Conservation (phyloP, 2,888 invertebrate genomes). For the Xylophagus ater region DNA sequence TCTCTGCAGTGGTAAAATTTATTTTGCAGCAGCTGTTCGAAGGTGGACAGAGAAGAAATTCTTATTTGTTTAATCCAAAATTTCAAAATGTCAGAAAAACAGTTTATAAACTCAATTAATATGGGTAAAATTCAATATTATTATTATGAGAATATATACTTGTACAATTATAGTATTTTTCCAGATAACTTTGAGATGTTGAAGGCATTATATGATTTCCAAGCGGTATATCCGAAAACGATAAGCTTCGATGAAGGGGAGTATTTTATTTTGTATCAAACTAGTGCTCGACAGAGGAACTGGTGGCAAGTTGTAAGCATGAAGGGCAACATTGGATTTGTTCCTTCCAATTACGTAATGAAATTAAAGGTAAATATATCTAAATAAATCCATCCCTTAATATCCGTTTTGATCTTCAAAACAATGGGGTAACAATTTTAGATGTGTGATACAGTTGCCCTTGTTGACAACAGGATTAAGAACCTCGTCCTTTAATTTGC, state of each 20-base stretch:
- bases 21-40: too few relatives aligned
- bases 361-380: conserved; percentile 57
- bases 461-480: conserved; percentile 4
- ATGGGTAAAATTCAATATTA: conserved; percentile 5
- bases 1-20: too few relatives aligned
- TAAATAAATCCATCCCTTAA: too few relatives aligned
- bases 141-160: neutral
- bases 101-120: conserved; percentile 7
- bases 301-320: conserved; percentile 85
- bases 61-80: too few relatives aligned
- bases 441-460: conserved; percentile 5
- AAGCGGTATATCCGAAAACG: conserved; percentile 73
- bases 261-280: conserved; percentile 68
- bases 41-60: too few relatives aligned
- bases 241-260: conserved; percentile 70
- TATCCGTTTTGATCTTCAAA: too few relatives aligned
- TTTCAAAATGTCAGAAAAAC: conserved; percentile 15
- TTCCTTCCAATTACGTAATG: conserved; percentile 78
- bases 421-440: too few relatives aligned
- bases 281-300: conserved; percentile 65
- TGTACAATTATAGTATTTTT: conserved; percentile 23
- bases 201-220: conserved; percentile 71
- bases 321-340: conserved; percentile 71
- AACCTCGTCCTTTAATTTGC: too few relatives aligned
- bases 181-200: conserved; percentile 69